Percentiles rank a stretch among this genome's conserved stretches.
These are phyloP conservation scores for Alexandromys fortis DNA, from an alignment of 2,113 vertebrate species.

Conservation along the genomic window DNA sequence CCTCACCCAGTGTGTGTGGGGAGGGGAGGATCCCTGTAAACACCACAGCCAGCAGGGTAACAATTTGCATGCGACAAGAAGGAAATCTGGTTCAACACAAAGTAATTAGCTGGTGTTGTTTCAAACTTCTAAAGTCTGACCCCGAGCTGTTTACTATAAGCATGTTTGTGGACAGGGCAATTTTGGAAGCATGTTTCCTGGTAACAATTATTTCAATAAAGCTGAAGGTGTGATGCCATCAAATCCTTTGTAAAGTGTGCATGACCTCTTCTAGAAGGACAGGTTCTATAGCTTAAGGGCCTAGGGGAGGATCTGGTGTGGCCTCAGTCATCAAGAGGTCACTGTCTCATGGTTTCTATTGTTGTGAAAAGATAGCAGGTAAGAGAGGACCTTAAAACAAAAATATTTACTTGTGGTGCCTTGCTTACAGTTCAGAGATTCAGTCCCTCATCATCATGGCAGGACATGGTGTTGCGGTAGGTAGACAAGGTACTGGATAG, in stretches of 20 bases:
- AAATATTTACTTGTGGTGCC: not conserved
- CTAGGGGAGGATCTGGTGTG: not conserved
- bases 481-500: not conserved
- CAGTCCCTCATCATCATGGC: not conserved
- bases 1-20: not conserved
- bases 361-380: not conserved
- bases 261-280: not conserved
- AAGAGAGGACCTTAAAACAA: not conserved
- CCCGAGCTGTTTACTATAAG: not conserved
- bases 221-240: not conserved
- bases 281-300: not conserved
- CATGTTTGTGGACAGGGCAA: not conserved
- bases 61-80: not conserved
- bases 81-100: not conserved
- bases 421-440: not conserved
- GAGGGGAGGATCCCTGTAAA: not conserved
- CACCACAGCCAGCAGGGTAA: too few relatives aligned
- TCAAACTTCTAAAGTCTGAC: not conserved
- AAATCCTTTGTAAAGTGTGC: not conserved
- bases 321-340: not conserved
- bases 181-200: not conserved
- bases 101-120: not conserved
- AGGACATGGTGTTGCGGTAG: not conserved
- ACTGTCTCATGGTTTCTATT: not conserved
- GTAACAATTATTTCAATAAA: not conserved